These are phyloP conservation scores for Tetrax tetrax DNA, from an alignment of 2,113 vertebrate species.

Conservation along the genomic window DNA sequence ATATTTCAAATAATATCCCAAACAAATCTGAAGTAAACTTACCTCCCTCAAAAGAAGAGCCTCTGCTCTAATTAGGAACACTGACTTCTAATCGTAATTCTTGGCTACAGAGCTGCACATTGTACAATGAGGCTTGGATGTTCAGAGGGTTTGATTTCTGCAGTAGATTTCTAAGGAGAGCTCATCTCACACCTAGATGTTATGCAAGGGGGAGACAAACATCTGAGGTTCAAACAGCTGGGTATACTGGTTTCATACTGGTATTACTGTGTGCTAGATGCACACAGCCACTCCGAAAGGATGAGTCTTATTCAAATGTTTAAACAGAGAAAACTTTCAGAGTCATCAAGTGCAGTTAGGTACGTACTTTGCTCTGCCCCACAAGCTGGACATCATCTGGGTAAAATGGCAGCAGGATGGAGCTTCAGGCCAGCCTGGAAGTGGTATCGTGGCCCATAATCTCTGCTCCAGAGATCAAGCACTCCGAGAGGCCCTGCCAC, in stretches of 20 bases:
- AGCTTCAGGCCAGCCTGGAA: not conserved
- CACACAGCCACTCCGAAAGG: not conserved
- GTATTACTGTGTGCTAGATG: not conserved
- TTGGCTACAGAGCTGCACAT: not conserved
- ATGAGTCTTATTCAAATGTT: accelerated
- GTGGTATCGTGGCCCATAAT: not conserved
- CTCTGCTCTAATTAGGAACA: not conserved
- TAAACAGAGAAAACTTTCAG: not conserved
- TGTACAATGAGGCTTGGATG: not conserved
- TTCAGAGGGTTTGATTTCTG: not conserved
- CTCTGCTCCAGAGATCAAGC: not conserved
- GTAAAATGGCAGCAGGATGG: not conserved
- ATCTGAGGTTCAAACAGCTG: not conserved
- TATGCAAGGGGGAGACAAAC: not conserved
- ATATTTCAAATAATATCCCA: not conserved
- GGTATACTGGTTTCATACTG: not conserved
- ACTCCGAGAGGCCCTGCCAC: accelerated
- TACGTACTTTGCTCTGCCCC: not conserved
- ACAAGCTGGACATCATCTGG: not conserved
- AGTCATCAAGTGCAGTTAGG: not conserved
- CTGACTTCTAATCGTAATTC: not conserved
- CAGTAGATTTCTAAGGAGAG: not conserved
- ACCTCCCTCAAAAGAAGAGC: not conserved
- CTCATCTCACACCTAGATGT: not conserved
- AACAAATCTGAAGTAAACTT: not conserved